These are phyloP conservation scores for Novumbra hubbsi DNA, from an alignment of 2,797 vertebrate genomes.

Conservation along the genomic window DNA sequence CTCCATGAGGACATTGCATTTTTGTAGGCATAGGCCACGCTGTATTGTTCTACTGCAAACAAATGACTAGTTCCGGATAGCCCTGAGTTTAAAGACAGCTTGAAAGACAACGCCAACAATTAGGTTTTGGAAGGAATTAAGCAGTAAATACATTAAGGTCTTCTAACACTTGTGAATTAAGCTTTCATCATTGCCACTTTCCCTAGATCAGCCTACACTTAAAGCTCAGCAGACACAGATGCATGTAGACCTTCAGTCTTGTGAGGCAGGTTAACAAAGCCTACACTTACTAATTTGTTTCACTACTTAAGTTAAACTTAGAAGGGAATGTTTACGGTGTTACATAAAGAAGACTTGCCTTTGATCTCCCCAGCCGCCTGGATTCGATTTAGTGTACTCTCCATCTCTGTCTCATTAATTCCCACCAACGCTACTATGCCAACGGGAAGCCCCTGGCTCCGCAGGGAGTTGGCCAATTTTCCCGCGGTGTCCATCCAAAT, in stretches of 20 bases:
- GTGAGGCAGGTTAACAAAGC: background rate
- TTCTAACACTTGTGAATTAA: background rate
- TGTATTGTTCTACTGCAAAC: background rate
- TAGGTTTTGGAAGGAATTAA: background rate
- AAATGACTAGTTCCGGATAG: background rate
- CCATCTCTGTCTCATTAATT: slow-evolving; percentile 69
- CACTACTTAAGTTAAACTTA: background rate
- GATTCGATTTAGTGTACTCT: slow-evolving; percentile 66
- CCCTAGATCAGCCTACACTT: background rate
- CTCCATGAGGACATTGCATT: background rate
- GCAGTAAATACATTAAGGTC: background rate
- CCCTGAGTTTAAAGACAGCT: background rate
- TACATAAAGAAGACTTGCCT: slow-evolving; percentile 59
- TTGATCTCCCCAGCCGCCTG: slow-evolving; percentile 65
- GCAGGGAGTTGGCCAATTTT: slow-evolving; percentile 69
- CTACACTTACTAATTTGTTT: background rate
- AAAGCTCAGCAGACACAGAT: background rate
- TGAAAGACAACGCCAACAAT: background rate
- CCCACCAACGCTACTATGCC: slow-evolving; percentile 68
- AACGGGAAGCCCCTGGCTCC: slow-evolving; percentile 71
- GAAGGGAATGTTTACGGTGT: background rate
- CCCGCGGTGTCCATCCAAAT: slow-evolving; percentile 75
- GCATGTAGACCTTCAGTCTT: background rate
- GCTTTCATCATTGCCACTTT: background rate
- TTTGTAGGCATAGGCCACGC: background rate